These are phyloP conservation scores for Natator depressus DNA, from an alignment of 2,113 vertebrate genomes.

Conservation along the genomic window DNA sequence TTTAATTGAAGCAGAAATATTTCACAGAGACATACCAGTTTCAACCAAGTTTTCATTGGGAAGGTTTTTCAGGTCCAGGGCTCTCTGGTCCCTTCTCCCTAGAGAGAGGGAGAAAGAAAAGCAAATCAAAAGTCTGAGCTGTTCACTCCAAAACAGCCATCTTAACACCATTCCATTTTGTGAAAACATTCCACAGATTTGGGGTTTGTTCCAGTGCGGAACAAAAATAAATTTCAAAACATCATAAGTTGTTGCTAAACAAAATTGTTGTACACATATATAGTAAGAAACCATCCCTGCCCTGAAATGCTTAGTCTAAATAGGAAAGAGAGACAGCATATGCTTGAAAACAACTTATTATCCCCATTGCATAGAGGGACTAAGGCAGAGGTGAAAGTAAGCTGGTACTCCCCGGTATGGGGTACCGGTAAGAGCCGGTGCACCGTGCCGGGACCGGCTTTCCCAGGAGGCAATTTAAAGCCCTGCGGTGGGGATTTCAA, in stretches of 20 bases:
- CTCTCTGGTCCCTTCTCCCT: neutral
- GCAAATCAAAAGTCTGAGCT: neutral
- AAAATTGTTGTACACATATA: neutral
- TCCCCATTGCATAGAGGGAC: neutral
- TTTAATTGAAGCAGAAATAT: neutral
- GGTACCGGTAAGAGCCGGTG: too few relatives aligned
- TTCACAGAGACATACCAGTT: neutral
- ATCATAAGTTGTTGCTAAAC: neutral
- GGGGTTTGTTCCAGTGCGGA: neutral
- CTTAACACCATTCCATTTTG: neutral
- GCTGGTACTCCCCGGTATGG: too few relatives aligned
- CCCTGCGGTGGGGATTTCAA: too few relatives aligned
- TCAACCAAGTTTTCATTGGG: neutral
- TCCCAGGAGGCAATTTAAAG: too few relatives aligned
- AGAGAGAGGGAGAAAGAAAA: fast-evolving
- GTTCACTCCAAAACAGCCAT: neutral
- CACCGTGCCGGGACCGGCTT: too few relatives aligned
- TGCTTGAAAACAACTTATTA: neutral
- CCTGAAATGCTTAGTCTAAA: neutral
- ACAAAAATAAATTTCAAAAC: neutral
- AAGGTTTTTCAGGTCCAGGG: neutral
- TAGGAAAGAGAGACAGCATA: neutral
- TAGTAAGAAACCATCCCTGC: neutral
- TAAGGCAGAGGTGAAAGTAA: neutral
- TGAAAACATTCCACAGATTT: neutral